Percentiles rank a stretch among this genome's conserved stretches.
These are phyloP conservation scores for Ptychobarbus kaznakovi DNA, from an alignment of 2,797 vertebrate species.

Conservation along the genomic window DNA sequence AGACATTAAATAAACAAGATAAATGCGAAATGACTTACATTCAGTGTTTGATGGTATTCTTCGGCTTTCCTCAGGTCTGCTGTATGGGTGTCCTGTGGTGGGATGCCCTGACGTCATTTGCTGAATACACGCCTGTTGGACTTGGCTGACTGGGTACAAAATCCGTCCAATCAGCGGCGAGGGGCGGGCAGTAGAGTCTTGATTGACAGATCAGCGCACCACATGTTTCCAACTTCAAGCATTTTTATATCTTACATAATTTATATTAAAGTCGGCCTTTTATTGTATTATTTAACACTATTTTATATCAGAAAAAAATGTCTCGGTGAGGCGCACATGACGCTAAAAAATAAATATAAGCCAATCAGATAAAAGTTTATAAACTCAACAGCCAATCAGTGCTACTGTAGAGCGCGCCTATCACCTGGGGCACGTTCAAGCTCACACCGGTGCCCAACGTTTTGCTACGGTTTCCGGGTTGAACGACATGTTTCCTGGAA, in stretches of 20 bases:
- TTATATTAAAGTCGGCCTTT: no score
- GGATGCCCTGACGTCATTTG: constrained; percentile 57
- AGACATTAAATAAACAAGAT: not conserved
- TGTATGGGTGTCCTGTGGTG: constrained; percentile 35
- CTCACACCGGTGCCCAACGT: no score
- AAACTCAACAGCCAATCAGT: constrained; percentile 28
- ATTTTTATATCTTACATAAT: no score
- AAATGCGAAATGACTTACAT: constrained; percentile 25
- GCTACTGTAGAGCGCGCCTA: not conserved
- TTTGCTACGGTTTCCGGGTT: no score
- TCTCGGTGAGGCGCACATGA: no score
- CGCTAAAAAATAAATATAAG: not conserved
- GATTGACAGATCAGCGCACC: constrained; percentile 63
- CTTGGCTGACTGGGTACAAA: constrained; percentile 40
- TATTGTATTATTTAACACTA: no score
- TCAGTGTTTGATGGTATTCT: not conserved
- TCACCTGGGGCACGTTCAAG: no score
- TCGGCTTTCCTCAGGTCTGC: not conserved
- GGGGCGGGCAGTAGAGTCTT: constrained; percentile 63
- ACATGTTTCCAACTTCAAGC: not conserved
- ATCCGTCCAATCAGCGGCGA: constrained; percentile 73
- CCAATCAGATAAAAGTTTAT: constrained; percentile 30
- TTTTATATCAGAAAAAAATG: no score
- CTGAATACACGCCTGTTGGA: constrained; percentile 55
- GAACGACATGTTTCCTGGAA: no score